Conservation (phyloP, 2,113 vertebrate genomes). For the Nipponia nippon region DNA sequence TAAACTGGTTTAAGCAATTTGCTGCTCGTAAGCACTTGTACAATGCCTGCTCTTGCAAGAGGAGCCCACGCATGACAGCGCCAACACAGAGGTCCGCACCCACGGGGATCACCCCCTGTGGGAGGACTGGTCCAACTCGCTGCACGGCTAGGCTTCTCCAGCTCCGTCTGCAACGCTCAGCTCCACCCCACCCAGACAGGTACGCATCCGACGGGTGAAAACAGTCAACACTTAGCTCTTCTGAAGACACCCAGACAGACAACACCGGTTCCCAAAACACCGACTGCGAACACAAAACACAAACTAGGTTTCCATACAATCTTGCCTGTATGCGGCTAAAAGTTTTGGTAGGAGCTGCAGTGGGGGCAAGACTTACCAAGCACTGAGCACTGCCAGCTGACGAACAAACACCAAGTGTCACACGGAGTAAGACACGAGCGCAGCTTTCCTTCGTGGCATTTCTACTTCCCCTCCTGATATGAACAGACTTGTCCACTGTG, state of each 20-base stretch:
- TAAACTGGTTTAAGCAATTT: neutral
- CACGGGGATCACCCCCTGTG: fast-evolving
- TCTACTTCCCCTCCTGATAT: neutral
- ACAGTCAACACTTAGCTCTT: neutral
- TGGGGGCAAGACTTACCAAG: neutral
- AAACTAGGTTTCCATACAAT: fast-evolving
- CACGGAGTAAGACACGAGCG: fast-evolving
- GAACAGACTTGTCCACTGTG: neutral
- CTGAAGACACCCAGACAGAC: fast-evolving
- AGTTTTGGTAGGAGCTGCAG: neutral
- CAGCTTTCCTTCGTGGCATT: neutral
- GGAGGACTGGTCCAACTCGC: neutral
- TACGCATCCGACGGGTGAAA: neutral
- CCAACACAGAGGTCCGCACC: neutral
- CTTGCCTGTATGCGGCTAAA: neutral
- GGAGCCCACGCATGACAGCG: neutral
- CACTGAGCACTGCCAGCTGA: fast-evolving
- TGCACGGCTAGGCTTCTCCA: neutral
- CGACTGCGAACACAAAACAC: neutral
- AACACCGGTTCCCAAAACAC: fast-evolving
- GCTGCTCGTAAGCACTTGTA: neutral
- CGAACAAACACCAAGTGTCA: no score
- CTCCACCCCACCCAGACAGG: neutral
- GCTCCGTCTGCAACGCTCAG: neutral
- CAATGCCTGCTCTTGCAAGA: neutral